These are phyloP conservation scores for Sinocyclocheilus maitianheensis DNA, from an alignment of 2,113 vertebrate species.

Conservation along the genomic window DNA sequence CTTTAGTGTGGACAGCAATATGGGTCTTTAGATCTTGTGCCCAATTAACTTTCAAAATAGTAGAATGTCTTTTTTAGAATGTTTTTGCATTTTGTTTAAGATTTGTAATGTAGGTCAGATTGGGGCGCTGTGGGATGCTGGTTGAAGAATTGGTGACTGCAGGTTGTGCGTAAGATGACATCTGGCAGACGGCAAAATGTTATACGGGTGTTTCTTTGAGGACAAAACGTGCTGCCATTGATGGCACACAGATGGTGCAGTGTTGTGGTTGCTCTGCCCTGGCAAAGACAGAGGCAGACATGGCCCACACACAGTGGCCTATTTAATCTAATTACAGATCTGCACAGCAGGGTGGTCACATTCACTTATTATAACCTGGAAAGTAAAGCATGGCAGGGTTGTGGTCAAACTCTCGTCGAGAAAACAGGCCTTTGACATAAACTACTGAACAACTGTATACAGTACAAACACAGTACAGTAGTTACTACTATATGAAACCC, in stretches of 20 bases:
- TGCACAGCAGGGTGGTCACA: conserved; percentile 59
- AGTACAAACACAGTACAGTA: not conserved
- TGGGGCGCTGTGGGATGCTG: not conserved
- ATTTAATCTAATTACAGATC: conserved; percentile 69
- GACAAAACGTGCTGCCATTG: not conserved
- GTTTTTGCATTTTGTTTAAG: not conserved
- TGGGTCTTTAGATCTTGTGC: not conserved
- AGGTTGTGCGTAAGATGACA: not conserved
- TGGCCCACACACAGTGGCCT: conserved; percentile 47
- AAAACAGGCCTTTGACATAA: not conserved
- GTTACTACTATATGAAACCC: not conserved
- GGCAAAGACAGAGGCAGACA: conserved; percentile 19
- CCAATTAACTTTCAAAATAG: not conserved
- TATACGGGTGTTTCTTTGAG: not conserved
- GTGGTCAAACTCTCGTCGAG: conserved; percentile 1
- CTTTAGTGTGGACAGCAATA: not conserved
- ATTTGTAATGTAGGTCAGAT: not conserved
- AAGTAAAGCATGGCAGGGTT: conserved; percentile 46
- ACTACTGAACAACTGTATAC: not conserved
- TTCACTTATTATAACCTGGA: conserved; percentile 60
- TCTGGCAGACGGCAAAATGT: not conserved
- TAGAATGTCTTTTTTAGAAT: not conserved
- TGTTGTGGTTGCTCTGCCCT: not conserved
- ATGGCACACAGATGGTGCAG: not conserved
- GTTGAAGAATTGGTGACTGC: not conserved